Conservation (phyloP, 2,797 vertebrate species). For the Bryconaethiops microstoma region DNA sequence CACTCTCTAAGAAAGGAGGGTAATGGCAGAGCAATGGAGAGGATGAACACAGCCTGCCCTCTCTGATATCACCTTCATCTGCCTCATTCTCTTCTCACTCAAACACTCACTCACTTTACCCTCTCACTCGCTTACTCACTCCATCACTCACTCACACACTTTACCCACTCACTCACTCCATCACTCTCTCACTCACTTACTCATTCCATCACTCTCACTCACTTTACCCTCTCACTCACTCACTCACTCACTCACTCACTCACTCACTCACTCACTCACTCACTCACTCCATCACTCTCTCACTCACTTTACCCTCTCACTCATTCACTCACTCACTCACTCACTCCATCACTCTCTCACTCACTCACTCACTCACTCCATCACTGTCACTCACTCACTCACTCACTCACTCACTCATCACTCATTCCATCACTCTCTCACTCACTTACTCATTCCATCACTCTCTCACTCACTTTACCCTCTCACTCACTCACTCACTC, state of each 20-base stretch:
- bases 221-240: background rate
- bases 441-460: background rate
- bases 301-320: background rate
- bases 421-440: background rate
- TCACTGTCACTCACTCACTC: background rate
- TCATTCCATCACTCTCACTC: background rate
- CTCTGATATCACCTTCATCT: constrained; percentile 1
- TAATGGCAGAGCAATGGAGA: constrained; percentile 48
- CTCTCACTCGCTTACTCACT: too few species aligned
- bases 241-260: too few species aligned
- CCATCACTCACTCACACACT: background rate
- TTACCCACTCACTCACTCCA: background rate
- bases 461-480: background rate
- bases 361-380: background rate
- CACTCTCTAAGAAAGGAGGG: constrained; percentile 49
- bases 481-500: background rate
- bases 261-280: too few species aligned
- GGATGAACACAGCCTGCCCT: constrained; percentile 36
- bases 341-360: background rate
- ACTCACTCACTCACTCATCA: background rate
- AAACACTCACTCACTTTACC: background rate
- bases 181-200: background rate
- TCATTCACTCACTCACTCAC: background rate
- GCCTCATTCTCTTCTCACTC: constrained; percentile 4
- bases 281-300: too few species aligned